These are phyloP conservation scores for Oxystoma pomonae DNA, from an alignment of 2,888 invertebrate genomes.

Conservation along the genomic window DNA sequence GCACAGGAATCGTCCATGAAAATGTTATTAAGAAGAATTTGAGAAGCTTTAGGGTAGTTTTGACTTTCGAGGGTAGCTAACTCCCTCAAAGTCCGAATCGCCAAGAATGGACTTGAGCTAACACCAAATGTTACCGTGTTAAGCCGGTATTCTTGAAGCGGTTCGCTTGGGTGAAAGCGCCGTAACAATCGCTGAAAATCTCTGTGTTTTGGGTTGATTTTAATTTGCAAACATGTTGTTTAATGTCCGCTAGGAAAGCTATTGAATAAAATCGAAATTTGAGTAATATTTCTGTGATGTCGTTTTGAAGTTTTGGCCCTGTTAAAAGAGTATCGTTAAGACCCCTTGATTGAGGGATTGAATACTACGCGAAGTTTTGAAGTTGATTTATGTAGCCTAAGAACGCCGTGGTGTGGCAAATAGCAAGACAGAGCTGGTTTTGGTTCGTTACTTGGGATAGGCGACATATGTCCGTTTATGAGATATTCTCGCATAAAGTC, in stretches of 20 bases:
- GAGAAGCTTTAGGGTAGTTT: too few species aligned
- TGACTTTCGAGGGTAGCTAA: too few species aligned
- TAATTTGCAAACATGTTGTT: background rate
- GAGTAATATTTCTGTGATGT: conserved; percentile 4
- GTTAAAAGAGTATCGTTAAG: too few species aligned
- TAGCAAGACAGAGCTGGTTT: conserved; percentile 9
- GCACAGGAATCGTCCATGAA: background rate
- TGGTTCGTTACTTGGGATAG: background rate
- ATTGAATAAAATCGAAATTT: conserved; percentile 6
- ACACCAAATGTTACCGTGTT: too few species aligned
- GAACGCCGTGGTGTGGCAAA: conserved; percentile 17
- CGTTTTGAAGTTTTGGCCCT: conserved; percentile 10
- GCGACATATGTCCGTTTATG: conserved; percentile 8
- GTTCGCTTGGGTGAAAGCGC: too few species aligned
- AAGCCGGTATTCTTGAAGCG: too few species aligned
- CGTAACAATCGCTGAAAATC: too few species aligned
- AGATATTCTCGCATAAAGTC: conserved; percentile 13
- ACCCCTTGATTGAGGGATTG: conserved; percentile 3
- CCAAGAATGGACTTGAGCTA: too few species aligned
- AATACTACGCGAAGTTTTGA: conserved; percentile 16
- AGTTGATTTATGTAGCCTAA: conserved; percentile 11
- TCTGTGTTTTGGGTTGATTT: background rate
- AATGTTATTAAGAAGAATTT: too few species aligned
- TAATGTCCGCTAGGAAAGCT: conserved; percentile 8
- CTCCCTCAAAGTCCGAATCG: too few species aligned